Percentiles rank a stretch among this genome's conserved stretches.
Conservation (phyloP, 2,113 vertebrate genomes). For the Abramis brama region DNA sequence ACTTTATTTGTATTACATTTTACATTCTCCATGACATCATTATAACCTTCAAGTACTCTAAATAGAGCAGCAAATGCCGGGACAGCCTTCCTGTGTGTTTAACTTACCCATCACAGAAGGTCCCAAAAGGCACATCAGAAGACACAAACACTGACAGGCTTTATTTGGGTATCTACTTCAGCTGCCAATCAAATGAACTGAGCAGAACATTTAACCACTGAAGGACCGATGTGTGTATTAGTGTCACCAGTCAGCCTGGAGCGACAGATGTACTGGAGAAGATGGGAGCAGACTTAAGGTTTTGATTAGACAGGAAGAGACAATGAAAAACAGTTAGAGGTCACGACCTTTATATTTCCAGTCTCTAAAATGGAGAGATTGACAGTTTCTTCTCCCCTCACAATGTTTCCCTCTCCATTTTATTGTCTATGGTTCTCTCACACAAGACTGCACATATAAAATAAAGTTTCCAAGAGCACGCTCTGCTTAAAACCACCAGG, state of each 20-base stretch:
- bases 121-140: conserved; percentile 45
- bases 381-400: not conserved
- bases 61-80: conserved; percentile 28
- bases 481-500: conserved; percentile 1
- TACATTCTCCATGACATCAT: not conserved
- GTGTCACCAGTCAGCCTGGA: conserved; percentile 21
- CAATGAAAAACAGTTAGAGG: conserved; percentile 5
- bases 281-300: not conserved
- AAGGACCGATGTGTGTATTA: not conserved
- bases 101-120: conserved; percentile 34
- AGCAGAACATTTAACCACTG: conserved; percentile 35
- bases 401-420: not conserved
- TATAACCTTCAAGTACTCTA: conserved; percentile 5
- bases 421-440: conserved; percentile 8
- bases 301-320: conserved; percentile 21
- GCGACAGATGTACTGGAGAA: not conserved
- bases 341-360: conserved; percentile 34
- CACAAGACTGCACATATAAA: conserved; percentile 30
- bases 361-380: conserved; percentile 14
- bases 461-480: conserved; percentile 31
- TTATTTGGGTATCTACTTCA: conserved; percentile 37
- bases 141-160: conserved; percentile 22
- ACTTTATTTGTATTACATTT: conserved; percentile 1
- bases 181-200: conserved; percentile 42
- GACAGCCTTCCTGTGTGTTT: not conserved